Conservation (phyloP, 2,888 invertebrate species). For the Chrysolina oricalcia region DNA sequence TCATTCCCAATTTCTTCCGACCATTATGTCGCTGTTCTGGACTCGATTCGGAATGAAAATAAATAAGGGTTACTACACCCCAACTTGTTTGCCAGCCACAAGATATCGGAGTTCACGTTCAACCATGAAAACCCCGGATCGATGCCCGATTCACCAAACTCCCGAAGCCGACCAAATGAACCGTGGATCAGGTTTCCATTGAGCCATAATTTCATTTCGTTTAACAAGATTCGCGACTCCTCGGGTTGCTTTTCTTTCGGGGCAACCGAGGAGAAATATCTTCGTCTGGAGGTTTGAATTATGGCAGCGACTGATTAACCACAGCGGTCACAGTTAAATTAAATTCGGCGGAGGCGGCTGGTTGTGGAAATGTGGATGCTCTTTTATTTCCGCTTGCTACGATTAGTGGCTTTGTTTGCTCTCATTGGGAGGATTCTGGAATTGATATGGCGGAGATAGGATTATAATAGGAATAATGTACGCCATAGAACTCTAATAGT, state of each 20-base stretch:
- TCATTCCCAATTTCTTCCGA: no score
- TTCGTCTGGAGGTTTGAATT: conserved; percentile 17
- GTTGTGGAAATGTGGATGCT: neutral
- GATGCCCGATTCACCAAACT: conserved; percentile 11
- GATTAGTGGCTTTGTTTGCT: neutral
- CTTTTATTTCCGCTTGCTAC: neutral
- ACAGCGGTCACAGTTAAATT: conserved; percentile 1
- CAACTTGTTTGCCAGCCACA: neutral
- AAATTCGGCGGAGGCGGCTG: neutral
- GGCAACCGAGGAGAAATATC: conserved; percentile 11
- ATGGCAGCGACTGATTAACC: conserved; percentile 5
- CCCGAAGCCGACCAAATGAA: neutral
- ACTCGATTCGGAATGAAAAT: no score
- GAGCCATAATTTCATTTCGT: conserved; percentile 7
- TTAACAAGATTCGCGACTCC: conserved; percentile 9
- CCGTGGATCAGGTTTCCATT: conserved; percentile 14
- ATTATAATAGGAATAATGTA: neutral
- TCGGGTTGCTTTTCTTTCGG: neutral
- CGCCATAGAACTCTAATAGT: no score
- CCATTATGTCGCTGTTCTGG: no score
- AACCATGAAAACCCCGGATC: conserved; percentile 1
- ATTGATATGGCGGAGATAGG: neutral
- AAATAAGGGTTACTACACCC: no score
- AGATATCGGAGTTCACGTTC: neutral
- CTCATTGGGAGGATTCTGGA: neutral